These are phyloP conservation scores for Aleiodes alternator DNA, from an alignment of 2,888 invertebrate species.

Conservation along the genomic window DNA sequence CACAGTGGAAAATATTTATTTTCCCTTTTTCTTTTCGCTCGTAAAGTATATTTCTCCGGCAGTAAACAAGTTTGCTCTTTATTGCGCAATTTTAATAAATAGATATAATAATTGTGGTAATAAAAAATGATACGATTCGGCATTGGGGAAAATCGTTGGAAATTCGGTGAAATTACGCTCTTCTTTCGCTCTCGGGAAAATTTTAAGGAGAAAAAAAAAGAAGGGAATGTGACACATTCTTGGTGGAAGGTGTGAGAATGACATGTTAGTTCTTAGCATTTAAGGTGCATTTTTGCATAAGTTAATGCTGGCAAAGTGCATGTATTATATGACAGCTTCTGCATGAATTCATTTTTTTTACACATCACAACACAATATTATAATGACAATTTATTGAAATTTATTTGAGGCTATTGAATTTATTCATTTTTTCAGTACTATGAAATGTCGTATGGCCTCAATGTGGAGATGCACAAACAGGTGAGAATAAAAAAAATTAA, in stretches of 20 bases:
- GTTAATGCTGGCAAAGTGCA: neutral
- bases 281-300: too few species aligned
- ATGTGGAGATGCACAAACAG: slow-evolving; percentile 99
- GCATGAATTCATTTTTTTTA: slow-evolving; percentile 40
- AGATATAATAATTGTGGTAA: neutral
- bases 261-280: too few species aligned
- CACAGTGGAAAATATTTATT: slow-evolving; percentile 50
- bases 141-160: neutral
- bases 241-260: too few species aligned
- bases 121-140: neutral
- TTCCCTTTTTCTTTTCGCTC: slow-evolving; percentile 40
- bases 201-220: too few species aligned
- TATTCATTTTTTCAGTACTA: slow-evolving; percentile 88
- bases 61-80: slow-evolving; percentile 37
- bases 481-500: slow-evolving; percentile 77
- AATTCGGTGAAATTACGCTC: neutral
- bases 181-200: slow-evolving; percentile 15
- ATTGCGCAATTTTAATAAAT: slow-evolving; percentile 1
- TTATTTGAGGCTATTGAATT: slow-evolving; percentile 31
- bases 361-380: slow-evolving; percentile 23
- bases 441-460: slow-evolving; percentile 98
- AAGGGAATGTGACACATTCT: too few species aligned
- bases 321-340: slow-evolving; percentile 2
- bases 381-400: slow-evolving; percentile 21
- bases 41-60: slow-evolving; percentile 35